Conservation (phyloP, 2,888 invertebrate species). For the Ormyrus labotus region DNA sequence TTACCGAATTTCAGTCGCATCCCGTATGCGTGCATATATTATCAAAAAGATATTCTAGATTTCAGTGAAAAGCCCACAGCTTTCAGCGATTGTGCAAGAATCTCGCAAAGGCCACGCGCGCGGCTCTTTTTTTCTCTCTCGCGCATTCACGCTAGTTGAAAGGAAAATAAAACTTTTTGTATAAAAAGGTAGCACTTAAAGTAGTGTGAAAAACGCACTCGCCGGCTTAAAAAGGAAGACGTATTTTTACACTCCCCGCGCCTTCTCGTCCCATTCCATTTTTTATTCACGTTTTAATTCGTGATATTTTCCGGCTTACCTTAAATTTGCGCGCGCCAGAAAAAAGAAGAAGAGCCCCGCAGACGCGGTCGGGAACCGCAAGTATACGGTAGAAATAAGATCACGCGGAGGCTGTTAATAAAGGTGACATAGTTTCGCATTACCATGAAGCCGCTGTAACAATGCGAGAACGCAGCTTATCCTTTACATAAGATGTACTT, state of each 20-base stretch:
- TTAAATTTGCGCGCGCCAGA: neutral
- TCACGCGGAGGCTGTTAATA: conserved; percentile 53
- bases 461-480: conserved; percentile 3
- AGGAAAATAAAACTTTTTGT: neutral
- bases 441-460: conserved; percentile 42
- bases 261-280: neutral
- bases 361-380: neutral
- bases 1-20: neutral
- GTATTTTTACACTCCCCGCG: neutral
- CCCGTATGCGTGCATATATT: neutral
- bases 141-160: neutral
- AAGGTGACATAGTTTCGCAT: conserved; percentile 61
- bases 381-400: no score
- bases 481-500: conserved; percentile 22
- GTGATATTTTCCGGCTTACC: neutral
- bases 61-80: no score
- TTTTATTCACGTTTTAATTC: neutral
- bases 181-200: neutral
- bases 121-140: neutral
- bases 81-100: no score
- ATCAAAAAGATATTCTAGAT: no score
- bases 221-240: neutral
- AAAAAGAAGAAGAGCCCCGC: neutral
- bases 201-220: neutral
- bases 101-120: no score